Conservation (phyloP, 2,113 vertebrate species). For the Neopipo cinnamomea region DNA sequence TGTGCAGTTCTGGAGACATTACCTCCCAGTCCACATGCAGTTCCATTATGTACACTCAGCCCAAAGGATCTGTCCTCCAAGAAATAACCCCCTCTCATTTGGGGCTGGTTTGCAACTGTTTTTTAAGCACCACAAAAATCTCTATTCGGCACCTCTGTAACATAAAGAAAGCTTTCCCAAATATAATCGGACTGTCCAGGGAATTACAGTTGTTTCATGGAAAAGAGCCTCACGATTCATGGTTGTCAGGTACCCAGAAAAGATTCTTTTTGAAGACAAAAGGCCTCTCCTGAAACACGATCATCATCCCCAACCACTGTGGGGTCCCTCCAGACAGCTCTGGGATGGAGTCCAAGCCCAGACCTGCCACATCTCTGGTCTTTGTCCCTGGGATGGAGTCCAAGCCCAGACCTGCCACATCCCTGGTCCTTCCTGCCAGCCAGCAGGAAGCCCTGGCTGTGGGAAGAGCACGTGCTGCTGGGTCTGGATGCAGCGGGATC, state of each 20-base stretch:
- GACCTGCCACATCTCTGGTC: neutral
- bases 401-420: neutral
- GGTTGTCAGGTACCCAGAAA: neutral
- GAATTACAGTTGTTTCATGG: neutral
- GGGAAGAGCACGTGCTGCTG: neutral
- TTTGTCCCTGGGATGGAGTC: neutral
- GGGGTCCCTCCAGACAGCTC: neutral
- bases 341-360: neutral
- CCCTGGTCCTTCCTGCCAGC: neutral
- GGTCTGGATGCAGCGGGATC: neutral
- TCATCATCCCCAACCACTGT: neutral
- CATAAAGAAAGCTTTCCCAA: neutral
- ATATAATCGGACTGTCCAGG: neutral
- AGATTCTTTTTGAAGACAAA: neutral
- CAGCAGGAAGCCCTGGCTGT: neutral
- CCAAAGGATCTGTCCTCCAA: neutral
- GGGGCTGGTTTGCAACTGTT: neutral
- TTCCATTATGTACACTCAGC: neutral
- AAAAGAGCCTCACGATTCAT: neutral
- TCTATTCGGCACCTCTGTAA: neutral
- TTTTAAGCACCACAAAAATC: neutral
- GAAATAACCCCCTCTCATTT: neutral
- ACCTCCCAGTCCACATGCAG: rapidly evolving
- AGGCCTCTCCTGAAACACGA: no score
- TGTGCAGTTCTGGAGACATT: neutral